Conservation (phyloP, 37 sponge, comb jelly and placozoan genomes). For the Halichondria panicea region DNA sequence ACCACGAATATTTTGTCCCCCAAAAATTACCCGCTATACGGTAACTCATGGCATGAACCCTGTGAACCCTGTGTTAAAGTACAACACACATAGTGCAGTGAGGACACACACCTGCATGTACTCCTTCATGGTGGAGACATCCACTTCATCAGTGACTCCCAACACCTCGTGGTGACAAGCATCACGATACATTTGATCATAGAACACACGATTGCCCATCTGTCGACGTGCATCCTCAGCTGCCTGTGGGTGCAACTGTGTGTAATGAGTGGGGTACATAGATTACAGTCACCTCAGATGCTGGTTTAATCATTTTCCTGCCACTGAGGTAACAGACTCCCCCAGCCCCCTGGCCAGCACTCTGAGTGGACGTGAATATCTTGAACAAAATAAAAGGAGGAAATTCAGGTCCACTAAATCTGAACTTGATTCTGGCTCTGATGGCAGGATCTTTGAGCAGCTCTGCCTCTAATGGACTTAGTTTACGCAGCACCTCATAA, state of each 20-base stretch:
- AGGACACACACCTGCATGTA: constrained; percentile 75
- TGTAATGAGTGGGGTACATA: not conserved
- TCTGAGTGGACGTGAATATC: constrained; percentile 67
- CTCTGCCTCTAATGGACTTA: constrained; percentile 83
- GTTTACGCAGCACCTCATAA: constrained; percentile 76
- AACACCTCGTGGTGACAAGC: constrained; percentile 70
- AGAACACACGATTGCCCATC: constrained; percentile 90
- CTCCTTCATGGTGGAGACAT: constrained; percentile 90
- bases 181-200: constrained; percentile 83
- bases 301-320: constrained; percentile 82
- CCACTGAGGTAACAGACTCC: constrained; percentile 84
- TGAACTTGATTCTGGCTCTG: constrained; percentile 83
- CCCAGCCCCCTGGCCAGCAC: not conserved
- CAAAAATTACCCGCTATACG: too few relatives aligned
- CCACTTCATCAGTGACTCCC: constrained; percentile 76
- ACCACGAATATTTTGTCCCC: too few relatives aligned
- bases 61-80: too few relatives aligned
- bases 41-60: too few relatives aligned
- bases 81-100: not conserved
- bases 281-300: constrained; percentile 49
- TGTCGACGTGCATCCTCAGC: constrained; percentile 83
- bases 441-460: constrained; percentile 89
- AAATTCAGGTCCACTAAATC: constrained; percentile 87
- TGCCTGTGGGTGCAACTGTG: constrained; percentile 48
- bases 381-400: constrained; percentile 94